Base-by-base conservation (phyloP, 1,140 invertebrate species). In the Anoplophora glabripennis region DNA sequence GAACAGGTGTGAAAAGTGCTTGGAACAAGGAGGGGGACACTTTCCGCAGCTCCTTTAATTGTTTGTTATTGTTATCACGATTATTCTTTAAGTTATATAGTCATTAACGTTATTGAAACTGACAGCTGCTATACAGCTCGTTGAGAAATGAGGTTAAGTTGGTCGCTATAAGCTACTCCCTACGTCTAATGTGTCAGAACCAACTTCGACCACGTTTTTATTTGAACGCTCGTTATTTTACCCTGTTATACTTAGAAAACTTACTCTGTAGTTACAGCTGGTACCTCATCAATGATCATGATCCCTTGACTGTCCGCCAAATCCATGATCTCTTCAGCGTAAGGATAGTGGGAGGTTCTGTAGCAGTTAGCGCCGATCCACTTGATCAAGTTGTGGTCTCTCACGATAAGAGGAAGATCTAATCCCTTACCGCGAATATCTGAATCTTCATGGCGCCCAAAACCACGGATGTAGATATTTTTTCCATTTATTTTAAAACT, bases 261-360 rank as follows among this genome's bases (percentile, higher is more conserved):
- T 53, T 58, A 65, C 83, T 88, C 87, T 9, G 95, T 89, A 71
- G 94, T 90, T 9, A 96, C 94, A 44, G 92, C 93, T 0, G 96
- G 94, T 72, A 91, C 92, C 76, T 99, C 96, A 71, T 95, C 90
- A 63, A 98, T 95, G 14, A 98, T 89, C 75, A 95, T 92, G 65
- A 99, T 94, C 38, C 96, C 96, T 61, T 90, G 82, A 69, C 88
- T 83, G 74, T 98, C 96, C 33, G 94, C 94, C 72, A 93, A 81
- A 74, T 97, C 92, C 84, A 98, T 92, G 33, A 96, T 89, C 79
- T 99, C 96, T 70, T 99, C 96, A 1, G 94, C 92, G 77, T 99
- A 99, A 8, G 96, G 96, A 79, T 99, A 99, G 75, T 99, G 96
- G 0, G 95, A 97, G 0, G 96, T 99, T 15, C 96, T 83, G 76